phyloP scores from a whole-genome alignment of 2,888 invertebrate genomes.

The Rotaria socialis region DNA sequence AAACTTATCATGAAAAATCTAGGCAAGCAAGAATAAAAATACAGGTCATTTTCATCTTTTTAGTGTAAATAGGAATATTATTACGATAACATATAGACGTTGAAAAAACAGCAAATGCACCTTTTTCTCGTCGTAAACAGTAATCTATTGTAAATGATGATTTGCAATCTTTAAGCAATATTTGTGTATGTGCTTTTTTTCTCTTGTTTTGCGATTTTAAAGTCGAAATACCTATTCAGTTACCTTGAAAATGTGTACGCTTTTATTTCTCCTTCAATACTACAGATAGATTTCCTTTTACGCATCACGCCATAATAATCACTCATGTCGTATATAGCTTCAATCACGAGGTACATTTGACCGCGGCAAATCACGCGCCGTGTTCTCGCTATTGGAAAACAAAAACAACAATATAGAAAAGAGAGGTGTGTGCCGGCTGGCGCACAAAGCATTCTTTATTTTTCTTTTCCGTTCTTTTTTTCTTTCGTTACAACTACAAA shows the following conservation, averaged over 20 bases:
- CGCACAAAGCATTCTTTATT: not conserved
- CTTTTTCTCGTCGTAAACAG: not conserved
- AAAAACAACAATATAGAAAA: not conserved
- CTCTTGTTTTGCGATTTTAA: not conserved
- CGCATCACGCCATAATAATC: not conserved
- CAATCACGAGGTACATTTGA: not conserved
- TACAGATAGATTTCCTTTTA: not conserved
- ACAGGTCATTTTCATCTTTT: not conserved
- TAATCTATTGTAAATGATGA: not conserved
- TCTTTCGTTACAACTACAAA: not conserved
- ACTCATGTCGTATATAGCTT: not conserved
- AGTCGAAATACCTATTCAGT: not conserved
- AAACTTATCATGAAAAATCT: no score
- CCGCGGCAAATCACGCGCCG: not conserved
- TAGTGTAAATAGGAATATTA: not conserved
- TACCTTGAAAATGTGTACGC: not conserved
- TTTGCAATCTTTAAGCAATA: not conserved
- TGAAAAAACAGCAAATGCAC: not conserved
- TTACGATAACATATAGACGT: not conserved
- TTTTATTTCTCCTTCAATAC: not conserved
- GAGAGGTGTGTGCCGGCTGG: not conserved
- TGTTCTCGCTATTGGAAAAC: not conserved
- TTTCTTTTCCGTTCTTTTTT: not conserved
- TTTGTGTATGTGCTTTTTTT: not conserved
- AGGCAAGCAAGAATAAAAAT: no score